Percentiles rank a stretch among this genome's conserved stretches.
phyloP scores from a whole-genome alignment of 1,140 invertebrate genomes.

The Euura lappo region DNA sequence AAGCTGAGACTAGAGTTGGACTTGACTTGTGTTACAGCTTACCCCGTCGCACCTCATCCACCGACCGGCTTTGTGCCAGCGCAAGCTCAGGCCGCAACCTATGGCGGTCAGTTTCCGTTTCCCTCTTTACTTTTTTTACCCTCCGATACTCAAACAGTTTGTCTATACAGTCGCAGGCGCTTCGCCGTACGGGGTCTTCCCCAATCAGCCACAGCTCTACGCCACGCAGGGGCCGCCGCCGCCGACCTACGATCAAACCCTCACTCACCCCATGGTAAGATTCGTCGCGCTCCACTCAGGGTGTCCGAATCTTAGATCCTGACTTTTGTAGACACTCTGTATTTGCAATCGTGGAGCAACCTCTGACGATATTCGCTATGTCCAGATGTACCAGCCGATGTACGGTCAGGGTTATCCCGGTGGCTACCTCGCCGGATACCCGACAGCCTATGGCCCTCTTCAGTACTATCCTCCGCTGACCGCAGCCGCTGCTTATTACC shows the following conservation, averaged over 20 bases:
- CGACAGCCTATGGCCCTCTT: slow-evolving; percentile 73
- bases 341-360: no score
- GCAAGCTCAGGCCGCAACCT: slow-evolving; percentile 58
- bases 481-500: slow-evolving; percentile 68
- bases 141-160: background rate
- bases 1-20: slow-evolving; percentile 31
- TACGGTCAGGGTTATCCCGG: slow-evolving; percentile 74
- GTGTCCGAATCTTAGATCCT: no score
- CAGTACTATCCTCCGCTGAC: slow-evolving; percentile 75
- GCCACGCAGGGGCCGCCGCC: slow-evolving; percentile 65
- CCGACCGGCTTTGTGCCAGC: slow-evolving; percentile 62
- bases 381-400: slow-evolving; percentile 76
- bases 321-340: no score
- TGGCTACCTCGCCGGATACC: slow-evolving; percentile 73
- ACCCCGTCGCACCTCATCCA: slow-evolving; percentile 61
- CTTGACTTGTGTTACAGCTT: slow-evolving; percentile 59
- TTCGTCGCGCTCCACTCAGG: slow-evolving; percentile 30
- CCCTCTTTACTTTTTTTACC: no score
- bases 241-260: slow-evolving; percentile 69
- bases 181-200: slow-evolving; percentile 70
- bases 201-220: slow-evolving; percentile 63
- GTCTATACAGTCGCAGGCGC: slow-evolving; percentile 64
- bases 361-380: slow-evolving; percentile 21
- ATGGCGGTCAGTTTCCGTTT: slow-evolving; percentile 51
- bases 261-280: slow-evolving; percentile 67